These are phyloP conservation scores for Potorous gilbertii DNA, from an alignment of 2,797 vertebrate genomes.

Conservation along the genomic window DNA sequence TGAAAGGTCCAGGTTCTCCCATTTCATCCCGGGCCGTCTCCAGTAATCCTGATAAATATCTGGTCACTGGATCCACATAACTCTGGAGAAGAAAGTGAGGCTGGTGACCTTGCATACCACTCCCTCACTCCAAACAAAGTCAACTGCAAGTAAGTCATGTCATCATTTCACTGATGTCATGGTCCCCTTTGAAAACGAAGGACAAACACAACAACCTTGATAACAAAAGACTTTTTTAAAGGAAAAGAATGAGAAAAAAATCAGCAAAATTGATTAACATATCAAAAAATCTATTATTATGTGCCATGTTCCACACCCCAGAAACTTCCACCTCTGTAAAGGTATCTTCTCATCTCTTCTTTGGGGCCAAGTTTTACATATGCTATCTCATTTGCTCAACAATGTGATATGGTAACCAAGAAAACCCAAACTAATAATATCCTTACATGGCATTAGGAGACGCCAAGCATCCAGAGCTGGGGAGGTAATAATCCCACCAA, in stretches of 20 bases:
- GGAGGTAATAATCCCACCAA: not conserved
- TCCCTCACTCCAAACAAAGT: too few species aligned
- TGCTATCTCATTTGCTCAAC: not conserved
- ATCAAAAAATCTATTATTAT: not conserved
- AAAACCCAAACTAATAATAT: not conserved
- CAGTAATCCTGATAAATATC: too few species aligned
- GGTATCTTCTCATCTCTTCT: not conserved
- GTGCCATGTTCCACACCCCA: not conserved
- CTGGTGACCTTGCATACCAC: too few species aligned
- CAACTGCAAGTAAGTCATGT: too few species aligned
- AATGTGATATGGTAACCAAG: not conserved
- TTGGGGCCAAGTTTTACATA: not conserved
- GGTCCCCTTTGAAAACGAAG: too few species aligned
- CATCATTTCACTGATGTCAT: too few species aligned
- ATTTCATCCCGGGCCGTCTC: too few species aligned
- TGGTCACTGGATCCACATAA: too few species aligned
- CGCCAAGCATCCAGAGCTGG: not conserved
- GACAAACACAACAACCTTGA: not conserved
- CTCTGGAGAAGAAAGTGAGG: too few species aligned
- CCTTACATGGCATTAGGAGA: not conserved
- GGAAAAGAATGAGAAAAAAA: not conserved
- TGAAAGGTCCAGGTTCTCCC: too few species aligned
- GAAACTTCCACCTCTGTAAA: not conserved
- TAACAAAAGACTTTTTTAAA: not conserved
- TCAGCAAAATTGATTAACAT: not conserved